phyloP scores from a whole-genome alignment of 2,113 vertebrate species.

The Synodontis membranacea region DNA sequence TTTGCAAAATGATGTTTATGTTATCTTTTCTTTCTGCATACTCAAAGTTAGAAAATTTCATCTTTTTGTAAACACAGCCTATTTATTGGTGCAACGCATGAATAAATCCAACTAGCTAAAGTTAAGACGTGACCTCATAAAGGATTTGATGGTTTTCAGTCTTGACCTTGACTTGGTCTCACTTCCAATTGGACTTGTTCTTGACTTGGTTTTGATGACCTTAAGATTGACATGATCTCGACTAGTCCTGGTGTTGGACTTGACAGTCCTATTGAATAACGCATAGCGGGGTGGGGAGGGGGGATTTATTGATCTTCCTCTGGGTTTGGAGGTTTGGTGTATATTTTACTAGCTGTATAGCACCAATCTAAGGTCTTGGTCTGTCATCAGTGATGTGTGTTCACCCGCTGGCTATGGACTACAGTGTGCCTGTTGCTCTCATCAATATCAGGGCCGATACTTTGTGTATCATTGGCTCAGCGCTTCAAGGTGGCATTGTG shows the following conservation, averaged over 20 bases:
- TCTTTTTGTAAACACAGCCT: background rate
- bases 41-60: background rate
- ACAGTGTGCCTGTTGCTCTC: too few relatives aligned
- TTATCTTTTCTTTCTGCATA: background rate
- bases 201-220: background rate
- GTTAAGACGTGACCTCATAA: background rate
- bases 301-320: background rate
- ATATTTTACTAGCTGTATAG: background rate
- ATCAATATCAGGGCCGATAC: too few relatives aligned
- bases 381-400: too few relatives aligned
- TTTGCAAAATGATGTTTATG: background rate
- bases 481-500: too few relatives aligned
- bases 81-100: background rate
- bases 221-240: background rate
- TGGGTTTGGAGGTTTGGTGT: background rate
- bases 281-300: background rate
- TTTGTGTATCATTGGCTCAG: too few relatives aligned
- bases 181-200: background rate
- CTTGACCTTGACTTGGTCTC: background rate
- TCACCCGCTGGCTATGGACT: too few relatives aligned
- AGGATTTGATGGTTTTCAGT: background rate
- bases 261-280: background rate
- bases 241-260: background rate
- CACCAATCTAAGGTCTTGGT: too few relatives aligned
- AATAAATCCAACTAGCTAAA: background rate